Percentiles rank a stretch among this genome's conserved stretches.
These are phyloP conservation scores for Malurus cyaneus DNA, from an alignment of 2,113 vertebrate genomes.

Conservation along the genomic window DNA sequence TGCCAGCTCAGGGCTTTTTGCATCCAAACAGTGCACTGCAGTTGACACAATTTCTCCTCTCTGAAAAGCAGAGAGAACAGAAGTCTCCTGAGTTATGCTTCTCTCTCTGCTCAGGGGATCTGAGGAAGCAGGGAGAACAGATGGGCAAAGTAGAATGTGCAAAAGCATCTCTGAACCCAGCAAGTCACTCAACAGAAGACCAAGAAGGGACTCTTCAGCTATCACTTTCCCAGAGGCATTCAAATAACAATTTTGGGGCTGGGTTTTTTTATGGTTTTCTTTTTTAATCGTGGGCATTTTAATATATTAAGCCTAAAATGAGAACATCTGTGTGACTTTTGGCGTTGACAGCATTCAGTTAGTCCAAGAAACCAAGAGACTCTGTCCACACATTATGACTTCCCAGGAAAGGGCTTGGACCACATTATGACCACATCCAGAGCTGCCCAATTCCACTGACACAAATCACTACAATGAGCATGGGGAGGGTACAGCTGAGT, in stretches of 20 bases:
- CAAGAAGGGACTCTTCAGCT: neutral
- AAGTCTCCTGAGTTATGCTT: neutral
- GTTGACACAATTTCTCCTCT: neutral
- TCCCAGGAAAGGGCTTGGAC: neutral
- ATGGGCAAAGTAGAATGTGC: neutral
- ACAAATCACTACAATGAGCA: neutral
- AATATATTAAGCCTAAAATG: neutral
- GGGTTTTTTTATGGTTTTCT: neutral
- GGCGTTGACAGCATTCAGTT: neutral
- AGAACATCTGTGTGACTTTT: neutral
- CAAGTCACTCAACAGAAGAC: slow-evolving; percentile 3
- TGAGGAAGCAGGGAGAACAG: neutral
- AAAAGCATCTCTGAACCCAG: neutral
- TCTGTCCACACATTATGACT: neutral
- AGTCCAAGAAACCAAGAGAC: neutral
- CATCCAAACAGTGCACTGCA: neutral
- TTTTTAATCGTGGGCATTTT: neutral
- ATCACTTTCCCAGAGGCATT: neutral
- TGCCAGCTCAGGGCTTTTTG: neutral
- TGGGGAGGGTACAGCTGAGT: neutral
- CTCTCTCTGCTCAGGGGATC: neutral
- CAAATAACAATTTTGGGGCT: neutral
- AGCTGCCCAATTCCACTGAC: neutral
- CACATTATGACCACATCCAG: neutral
- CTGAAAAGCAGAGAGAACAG: neutral